Evolutionary conservation across 2,797 vertebrate genomes (phyloP).

Genomic region (Serranus cabrilla): DNA sequence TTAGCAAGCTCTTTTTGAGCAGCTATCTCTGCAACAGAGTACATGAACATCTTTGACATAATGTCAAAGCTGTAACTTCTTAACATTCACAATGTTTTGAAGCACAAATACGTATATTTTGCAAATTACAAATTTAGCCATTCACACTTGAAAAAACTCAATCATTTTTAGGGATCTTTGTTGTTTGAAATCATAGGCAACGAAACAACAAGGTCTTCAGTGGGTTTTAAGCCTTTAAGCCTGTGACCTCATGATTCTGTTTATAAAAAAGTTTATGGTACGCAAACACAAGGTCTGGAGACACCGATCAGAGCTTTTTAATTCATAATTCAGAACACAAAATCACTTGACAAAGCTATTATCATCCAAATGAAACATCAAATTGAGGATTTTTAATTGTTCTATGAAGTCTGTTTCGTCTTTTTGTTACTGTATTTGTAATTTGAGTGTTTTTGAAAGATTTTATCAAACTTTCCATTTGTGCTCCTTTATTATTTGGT

Average conservation of each 20-base stretch:
- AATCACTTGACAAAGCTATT: conserved; percentile 6
- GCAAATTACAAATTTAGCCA: neutral
- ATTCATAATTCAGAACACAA: conserved; percentile 1
- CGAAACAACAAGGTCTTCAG: conserved; percentile 31
- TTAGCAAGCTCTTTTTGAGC: too few relatives aligned
- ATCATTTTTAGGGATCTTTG: conserved; percentile 21
- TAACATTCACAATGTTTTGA: too few relatives aligned
- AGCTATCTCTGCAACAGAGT: too few relatives aligned
- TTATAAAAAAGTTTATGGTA: conserved; percentile 35
- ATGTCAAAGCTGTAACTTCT: too few relatives aligned
- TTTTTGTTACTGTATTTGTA: conserved; percentile 47
- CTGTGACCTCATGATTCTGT: conserved; percentile 35
- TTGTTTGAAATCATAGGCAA: conserved; percentile 36
- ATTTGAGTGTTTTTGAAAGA: conserved; percentile 39
- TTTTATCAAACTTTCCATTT: conserved; percentile 39
- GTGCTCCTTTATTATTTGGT: conserved; percentile 50
- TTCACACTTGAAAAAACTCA: conserved; percentile 10
- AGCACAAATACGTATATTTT: too few relatives aligned
- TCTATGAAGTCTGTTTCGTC: conserved; percentile 7
- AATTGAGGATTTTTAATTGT: conserved; percentile 24
- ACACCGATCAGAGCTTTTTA: conserved; percentile 8
- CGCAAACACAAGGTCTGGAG: conserved; percentile 5
- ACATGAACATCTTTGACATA: too few relatives aligned
- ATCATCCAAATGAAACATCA: conserved; percentile 1
- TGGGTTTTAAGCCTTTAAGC: conserved; percentile 20